phyloP scores from a whole-genome alignment of 2,797 vertebrate species.

The Pteronotus mesoamericanus region DNA sequence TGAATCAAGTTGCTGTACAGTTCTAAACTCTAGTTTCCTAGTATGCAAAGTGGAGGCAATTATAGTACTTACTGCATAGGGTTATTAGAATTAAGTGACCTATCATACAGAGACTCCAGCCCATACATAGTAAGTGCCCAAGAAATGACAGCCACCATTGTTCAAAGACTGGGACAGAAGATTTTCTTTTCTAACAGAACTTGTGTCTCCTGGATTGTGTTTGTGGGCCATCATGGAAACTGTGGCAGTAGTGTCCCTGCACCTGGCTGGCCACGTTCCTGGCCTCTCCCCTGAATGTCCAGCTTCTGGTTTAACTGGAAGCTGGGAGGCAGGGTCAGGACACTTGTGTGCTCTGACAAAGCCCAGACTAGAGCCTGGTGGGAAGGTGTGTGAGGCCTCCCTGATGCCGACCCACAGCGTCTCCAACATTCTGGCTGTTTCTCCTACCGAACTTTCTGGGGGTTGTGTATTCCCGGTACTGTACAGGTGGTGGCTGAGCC shows the following conservation, averaged over 20 bases:
- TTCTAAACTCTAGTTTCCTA: neutral
- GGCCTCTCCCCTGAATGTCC: constrained; percentile 40
- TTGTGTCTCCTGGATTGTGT: neutral
- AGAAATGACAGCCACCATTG: neutral
- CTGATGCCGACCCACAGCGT: neutral
- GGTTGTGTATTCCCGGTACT: neutral
- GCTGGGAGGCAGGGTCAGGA: constrained; percentile 3
- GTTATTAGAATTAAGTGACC: constrained; percentile 16
- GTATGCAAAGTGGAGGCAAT: neutral
- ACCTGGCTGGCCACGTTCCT: constrained; percentile 56
- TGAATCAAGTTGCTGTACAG: neutral
- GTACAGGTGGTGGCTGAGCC: neutral
- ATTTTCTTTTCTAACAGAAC: constrained; percentile 29
- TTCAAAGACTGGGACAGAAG: constrained; percentile 15
- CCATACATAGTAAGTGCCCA: neutral
- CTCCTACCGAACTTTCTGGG: neutral
- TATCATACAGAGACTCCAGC: neutral
- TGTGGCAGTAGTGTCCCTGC: constrained; percentile 26
- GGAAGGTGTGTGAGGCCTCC: neutral
- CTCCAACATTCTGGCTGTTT: neutral
- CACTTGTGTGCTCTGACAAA: neutral
- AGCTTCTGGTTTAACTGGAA: constrained; percentile 69
- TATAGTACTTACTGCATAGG: neutral
- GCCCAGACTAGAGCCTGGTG: neutral
- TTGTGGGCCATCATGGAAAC: neutral